Base-by-base conservation (phyloP, 2,888 invertebrate genomes). In the Uloborus plumipes region DNA sequence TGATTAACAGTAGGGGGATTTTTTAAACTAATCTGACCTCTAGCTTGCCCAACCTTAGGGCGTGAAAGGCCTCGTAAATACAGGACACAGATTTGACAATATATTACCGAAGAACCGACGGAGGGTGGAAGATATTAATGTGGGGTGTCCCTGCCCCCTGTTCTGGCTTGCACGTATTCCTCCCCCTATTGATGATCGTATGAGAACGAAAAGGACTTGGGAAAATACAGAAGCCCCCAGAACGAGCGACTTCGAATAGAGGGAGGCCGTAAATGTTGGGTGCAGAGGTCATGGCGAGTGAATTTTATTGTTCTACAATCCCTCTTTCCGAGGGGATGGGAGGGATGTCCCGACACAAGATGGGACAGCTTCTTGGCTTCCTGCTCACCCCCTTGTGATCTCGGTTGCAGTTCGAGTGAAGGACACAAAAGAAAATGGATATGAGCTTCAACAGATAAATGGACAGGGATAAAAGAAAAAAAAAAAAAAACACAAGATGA, bases 331-430 rank as follows among this genome's bases (percentile, higher is more conserved):
- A 39, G 39, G 39, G 39, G 39, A 39, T 39, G 39, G 11, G 50
- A 49, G 66, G 59, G 49, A 16, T 66, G 47, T 53, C 69, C 20
- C 51, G 53, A 22, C 51, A 50, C 59, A 39, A 31, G 50, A n/a
- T 55, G 20, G 39, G 75, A 75, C 75, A 58, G 51, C 65, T 76
- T 69, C 76, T 76, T 76, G 76, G 76, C 76, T 76, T 76, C 76
- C 76, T 76, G 76, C 65, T 58, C 47, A 20, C 71, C 15, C 16
- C 47, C 50, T 20, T 26, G 26, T 2, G n/a, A 49, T 18, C 16
- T 15, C 18, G 11, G 39, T 39, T 16, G 65, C 55, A 47, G 73
- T 14, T 39, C 65, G 55, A 55, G 64, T 55, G 65, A 18, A 51
- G 55, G 62, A 70, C 58, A 70, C 58, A 70, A 70, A n/a, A 20